Evolutionary conservation across 2,113 vertebrate species (phyloP).

Genomic region (Perca schrenkii): DNA sequence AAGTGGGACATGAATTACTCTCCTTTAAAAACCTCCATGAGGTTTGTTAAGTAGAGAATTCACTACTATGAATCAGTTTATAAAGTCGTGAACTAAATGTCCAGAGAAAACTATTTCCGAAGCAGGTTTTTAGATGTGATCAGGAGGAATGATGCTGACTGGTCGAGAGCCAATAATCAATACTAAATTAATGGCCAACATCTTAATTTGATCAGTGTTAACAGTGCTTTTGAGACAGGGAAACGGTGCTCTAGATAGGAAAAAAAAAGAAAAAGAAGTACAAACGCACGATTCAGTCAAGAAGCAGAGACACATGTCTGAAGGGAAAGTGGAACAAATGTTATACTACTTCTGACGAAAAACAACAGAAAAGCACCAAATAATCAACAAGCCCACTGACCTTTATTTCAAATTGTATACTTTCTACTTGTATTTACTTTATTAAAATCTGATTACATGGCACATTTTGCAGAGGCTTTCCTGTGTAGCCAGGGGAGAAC

Average conservation of each 20-base stretch:
- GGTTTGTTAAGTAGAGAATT: not conserved
- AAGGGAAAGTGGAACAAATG: not conserved
- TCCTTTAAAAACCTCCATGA: not conserved
- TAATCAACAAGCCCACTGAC: not conserved
- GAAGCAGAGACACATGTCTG: not conserved
- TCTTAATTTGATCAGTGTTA: not conserved
- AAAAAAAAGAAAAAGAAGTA: too few relatives aligned
- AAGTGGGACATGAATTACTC: not conserved
- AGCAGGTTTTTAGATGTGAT: not conserved
- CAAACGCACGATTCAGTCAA: not conserved
- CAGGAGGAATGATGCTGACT: slow-evolving; percentile 1
- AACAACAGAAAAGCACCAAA: not conserved
- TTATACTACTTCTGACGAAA: not conserved
- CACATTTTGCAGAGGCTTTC: not conserved
- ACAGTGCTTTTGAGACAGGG: not conserved
- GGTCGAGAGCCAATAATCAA: not conserved
- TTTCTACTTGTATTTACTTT: too few relatives aligned
- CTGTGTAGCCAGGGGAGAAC: not conserved
- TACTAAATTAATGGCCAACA: not conserved
- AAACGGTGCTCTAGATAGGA: too few relatives aligned
- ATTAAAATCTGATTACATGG: not conserved
- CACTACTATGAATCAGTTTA: not conserved
- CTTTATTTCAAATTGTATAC: too few relatives aligned
- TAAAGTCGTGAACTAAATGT: not conserved
- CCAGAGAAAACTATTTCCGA: not conserved